Base-by-base conservation (phyloP, 2,113 vertebrate species). In the Etia nguti region DNA sequence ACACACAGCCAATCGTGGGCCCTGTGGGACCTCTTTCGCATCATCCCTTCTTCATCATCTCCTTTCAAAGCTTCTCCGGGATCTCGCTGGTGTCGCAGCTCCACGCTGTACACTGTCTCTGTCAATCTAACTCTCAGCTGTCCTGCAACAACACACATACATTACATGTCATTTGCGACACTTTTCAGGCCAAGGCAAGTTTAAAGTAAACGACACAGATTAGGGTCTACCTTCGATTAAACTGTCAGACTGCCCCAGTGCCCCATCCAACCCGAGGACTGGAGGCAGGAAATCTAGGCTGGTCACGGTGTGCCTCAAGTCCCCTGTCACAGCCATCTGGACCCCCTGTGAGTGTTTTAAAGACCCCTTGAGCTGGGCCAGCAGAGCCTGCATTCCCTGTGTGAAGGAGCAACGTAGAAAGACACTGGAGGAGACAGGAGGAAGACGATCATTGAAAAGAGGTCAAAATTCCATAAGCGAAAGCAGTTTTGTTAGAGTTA, bases 81-180 rank as follows among this genome's bases (percentile, higher is more conserved):
- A 6, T 88, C 86, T 1, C 81, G 80, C 70, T 94, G 95, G 86
- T 95, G 97, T 80, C 88, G 94, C 43, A 98, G 90, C 20, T 94
- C 95, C 57, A 97, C n/a, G 9, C 94, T 94, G 86, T 97, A 96
- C 16, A 94, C 8, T 1, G 85, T 84, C 18, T 94, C 89, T 86
- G 95, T 93, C 13, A 96, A 89, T 52, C 88, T 89, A 34, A 98
- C 88, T 20, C 29, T 96, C 82, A 98, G 41, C 83, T 94, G 92
- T 80, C 97, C 98, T 98, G 92, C 16, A 89, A 41, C 43, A 83
- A 79, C 48, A 86, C 3, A 50, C 22, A 80, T 9, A n/a, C 10
- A 41, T 79, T 75, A 52, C 11, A 52, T 13, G 73, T 34, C 26
- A 77, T 13, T 52, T 52, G 6, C 8, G 73, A 20, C 0, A 0